Evolutionary conservation across 2,888 invertebrate genomes (phyloP), one percentile per base, ranked within the genome.

Genomic region (Dryadula phaetusa): DNA sequence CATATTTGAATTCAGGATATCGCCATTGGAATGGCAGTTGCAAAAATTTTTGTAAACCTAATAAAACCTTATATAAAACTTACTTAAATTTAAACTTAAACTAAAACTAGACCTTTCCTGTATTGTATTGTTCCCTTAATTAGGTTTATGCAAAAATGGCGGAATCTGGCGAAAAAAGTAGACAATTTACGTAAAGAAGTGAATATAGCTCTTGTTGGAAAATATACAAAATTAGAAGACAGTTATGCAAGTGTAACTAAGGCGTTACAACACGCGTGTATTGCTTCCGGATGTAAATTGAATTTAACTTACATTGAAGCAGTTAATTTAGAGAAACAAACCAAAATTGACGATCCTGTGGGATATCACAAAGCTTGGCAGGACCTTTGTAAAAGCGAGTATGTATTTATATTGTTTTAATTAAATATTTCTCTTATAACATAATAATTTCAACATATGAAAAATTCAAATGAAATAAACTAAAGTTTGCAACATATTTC

Each of bases 211-310:
- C 91, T 99, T 3, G 99, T 99, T 1, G 99, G 99, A 6, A 99
- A 99, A 90, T 99, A 99, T 82, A 99, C 99, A 0, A 96, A 97
- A 81, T 90, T 99, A 14, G 97, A 98, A 82, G 99, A 99, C 90
- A 96, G 99, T 0, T 99, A 99, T 82, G 97, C 99, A 0, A 99
- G 99, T 0, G 97, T 99, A 0, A 96, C 96, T 0, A 99, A 99
- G 89, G 97, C 99, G 0, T 86, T 99, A 49, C 96, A 98, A 76
- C 99, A 99, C 85, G 98, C 99, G 0, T 95, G 98, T 0, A 95
- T 98, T 56, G 95, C 96, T 61, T 95, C 95, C 46, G 97, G 97
- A 6, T 96, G 96, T 76, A 97, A 96, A 86, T 93, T 99, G 0
- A 96, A 96, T 75, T 92, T 99, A 40, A 96, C 97, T 81, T 99